Percentiles rank a stretch among this genome's conserved stretches.
These are phyloP conservation scores for Bombyx mandarina DNA, from an alignment of 1,140 invertebrate genomes.

Conservation along the genomic window DNA sequence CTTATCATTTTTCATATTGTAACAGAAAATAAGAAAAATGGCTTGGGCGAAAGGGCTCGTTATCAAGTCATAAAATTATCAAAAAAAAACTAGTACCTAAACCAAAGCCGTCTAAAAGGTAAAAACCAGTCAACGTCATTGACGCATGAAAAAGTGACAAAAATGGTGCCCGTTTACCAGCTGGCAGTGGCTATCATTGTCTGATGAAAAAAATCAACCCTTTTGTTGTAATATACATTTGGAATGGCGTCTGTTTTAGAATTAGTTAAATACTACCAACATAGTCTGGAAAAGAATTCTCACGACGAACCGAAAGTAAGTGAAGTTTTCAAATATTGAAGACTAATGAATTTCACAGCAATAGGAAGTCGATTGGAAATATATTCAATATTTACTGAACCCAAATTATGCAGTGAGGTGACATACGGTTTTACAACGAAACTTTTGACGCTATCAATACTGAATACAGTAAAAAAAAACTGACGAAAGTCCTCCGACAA, in stretches of 20 bases:
- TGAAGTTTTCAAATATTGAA: conserved; percentile 6
- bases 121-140: background rate
- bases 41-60: no score
- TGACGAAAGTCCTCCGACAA: no score
- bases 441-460: no score
- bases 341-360: no score
- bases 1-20: no score
- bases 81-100: background rate
- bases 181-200: conserved; percentile 61
- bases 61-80: background rate
- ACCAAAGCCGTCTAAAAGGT: background rate
- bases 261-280: conserved; percentile 74
- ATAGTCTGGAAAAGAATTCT: conserved; percentile 74
- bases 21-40: no score
- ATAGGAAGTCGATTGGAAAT: no score
- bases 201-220: conserved; percentile 38
- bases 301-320: conserved; percentile 75
- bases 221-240: conserved; percentile 28
- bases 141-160: conserved; percentile 28
- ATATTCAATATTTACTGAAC: no score
- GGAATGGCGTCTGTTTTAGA: conserved; percentile 62
- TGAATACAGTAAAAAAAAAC: no score
- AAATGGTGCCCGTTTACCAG: conserved; percentile 66
- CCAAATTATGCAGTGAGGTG: no score
- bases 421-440: no score